Evolutionary conservation across 2,888 invertebrate species (phyloP), one percentile per base, ranked within the genome.

Genomic region (Chrysomela aeneicollis): DNA sequence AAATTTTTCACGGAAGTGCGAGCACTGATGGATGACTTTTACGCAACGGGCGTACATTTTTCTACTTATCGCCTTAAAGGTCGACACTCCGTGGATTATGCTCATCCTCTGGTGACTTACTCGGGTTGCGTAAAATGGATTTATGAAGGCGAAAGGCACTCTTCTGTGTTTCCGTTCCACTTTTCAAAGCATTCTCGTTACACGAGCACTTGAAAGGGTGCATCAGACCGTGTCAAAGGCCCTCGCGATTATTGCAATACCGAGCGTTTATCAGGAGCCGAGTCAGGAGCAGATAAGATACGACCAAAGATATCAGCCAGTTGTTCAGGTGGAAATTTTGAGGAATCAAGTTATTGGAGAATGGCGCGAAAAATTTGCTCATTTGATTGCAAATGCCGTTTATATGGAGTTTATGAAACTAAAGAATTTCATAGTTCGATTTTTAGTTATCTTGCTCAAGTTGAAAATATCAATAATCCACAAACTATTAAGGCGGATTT

Each of bases 121-220:
- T 57, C 47, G 18, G 53, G 63, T 68, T 72, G 64, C 68, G 67
- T 64, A 71, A 71, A 67, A 66, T 61, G 51, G 63, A 63, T 71
- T 67, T 68, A 62, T 54, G 62, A 62, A 71, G 8, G 55, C 60
- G 59, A 57, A 62, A 70, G 8, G 51, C 66, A 69, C 52, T 67
- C 64, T 71, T 62, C 59, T 69, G 66, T 71, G 59, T 63, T 72
- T 72, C 69, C 71, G 72, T 70, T 71, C 71, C 55, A 72, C 58
- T 66, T 71, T 71, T 64, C 59, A 57, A 37, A 49, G 50, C 52
- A 35, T 46, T 63, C 37, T 18, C 51, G 22, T 50, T 47, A 47
- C 37, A 32, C 60, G 62, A 64, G 53, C 12, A 46, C 55, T 64
- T 59, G 58, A 60, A 30, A 32, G 37, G 52, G 10, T 12, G 35